Evolutionary conservation across 2,797 vertebrate genomes (phyloP).

Genomic region (Sebastes vulpes): DNA sequence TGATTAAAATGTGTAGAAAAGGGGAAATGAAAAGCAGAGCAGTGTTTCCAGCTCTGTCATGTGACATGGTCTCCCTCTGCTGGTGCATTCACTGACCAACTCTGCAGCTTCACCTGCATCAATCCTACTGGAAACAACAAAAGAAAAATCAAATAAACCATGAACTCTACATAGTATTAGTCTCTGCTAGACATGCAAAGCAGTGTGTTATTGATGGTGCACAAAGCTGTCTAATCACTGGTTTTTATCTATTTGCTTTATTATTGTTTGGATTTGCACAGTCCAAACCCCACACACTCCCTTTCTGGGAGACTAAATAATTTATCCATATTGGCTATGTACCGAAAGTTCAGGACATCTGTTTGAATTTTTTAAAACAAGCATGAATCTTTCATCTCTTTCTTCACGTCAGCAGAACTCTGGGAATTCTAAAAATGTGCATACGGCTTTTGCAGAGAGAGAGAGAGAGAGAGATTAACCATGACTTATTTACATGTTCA

Average conservation of each 20-base stretch:
- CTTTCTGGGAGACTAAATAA: conserved; percentile 76
- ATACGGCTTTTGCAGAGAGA: conserved; percentile 64
- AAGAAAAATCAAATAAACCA: background rate
- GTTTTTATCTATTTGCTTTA: background rate
- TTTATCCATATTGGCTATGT: conserved; percentile 73
- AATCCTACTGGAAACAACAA: background rate
- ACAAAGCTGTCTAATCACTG: background rate
- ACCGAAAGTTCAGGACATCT: conserved; percentile 83
- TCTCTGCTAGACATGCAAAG: background rate
- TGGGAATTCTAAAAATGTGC: conserved; percentile 79
- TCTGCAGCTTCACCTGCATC: conserved; percentile 21
- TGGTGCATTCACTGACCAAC: conserved; percentile 65
- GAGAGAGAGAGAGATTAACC: conserved; percentile 48
- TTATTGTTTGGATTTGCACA: conserved; percentile 43
- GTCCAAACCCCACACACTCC: conserved; percentile 46
- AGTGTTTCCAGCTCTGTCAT: conserved; percentile 12
- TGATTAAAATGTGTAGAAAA: background rate
- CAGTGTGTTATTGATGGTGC: background rate
- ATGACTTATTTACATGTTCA: conserved; percentile 82
- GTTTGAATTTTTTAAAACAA: conserved; percentile 85
- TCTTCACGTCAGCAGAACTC: conserved; percentile 78
- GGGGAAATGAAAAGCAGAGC: background rate
- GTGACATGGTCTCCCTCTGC: conserved; percentile 79
- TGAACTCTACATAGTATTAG: background rate
- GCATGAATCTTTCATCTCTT: conserved; percentile 84